Percentiles rank a stretch among this genome's conserved stretches.
Conservation (phyloP, 1,140 invertebrate genomes). For the Sycophila sp. region DNA sequence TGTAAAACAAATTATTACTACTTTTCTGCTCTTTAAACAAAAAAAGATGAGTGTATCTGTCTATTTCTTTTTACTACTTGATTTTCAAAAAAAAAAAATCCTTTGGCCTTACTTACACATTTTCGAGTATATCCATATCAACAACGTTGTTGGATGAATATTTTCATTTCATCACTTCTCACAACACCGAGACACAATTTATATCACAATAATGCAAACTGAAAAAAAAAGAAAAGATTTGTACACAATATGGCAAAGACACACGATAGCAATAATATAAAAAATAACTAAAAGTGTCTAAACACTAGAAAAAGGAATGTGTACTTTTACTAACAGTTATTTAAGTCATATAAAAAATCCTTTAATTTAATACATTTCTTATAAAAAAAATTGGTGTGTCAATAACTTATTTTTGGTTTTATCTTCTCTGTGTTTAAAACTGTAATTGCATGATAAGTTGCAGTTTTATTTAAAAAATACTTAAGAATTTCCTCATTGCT, state of each 20-base stretch:
- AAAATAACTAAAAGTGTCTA: background rate
- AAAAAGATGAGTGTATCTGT: no score
- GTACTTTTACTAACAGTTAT: slow-evolving; percentile 1
- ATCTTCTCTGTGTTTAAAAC: background rate
- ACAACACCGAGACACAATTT: background rate
- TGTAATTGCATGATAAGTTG: slow-evolving; percentile 14
- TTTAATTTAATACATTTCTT: background rate
- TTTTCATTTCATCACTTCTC: background rate
- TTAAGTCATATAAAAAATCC: no score
- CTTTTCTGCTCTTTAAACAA: background rate
- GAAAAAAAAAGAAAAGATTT: background rate
- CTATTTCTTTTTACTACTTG: background rate
- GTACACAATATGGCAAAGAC: background rate
- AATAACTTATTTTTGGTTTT: background rate
- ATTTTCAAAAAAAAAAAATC: no score
- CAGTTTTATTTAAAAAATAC: slow-evolving; percentile 14
- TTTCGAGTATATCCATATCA: background rate
- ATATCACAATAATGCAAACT: background rate
- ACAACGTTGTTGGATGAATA: background rate
- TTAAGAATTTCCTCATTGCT: slow-evolving; percentile 2
- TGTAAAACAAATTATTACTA: background rate
- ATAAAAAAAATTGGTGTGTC: no score
- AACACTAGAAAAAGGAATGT: background rate
- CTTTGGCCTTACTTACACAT: background rate
- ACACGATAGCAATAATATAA: background rate